Base-by-base conservation (phyloP, 2,888 invertebrate genomes). In the Augiades crinisus region DNA sequence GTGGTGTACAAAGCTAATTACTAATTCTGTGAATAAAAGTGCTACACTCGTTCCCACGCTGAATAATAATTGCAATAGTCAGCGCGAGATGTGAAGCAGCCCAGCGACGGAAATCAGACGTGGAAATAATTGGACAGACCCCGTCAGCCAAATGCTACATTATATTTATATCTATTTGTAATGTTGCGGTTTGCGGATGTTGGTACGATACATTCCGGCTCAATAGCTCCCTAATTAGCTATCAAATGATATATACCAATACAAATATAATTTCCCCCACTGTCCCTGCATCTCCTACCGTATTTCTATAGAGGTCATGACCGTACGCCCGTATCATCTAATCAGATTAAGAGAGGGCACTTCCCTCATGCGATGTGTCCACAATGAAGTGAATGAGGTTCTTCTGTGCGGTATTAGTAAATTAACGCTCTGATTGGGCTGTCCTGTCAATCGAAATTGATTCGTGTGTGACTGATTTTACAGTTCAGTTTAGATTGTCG, bases 311-410 rank as follows among this genome's bases (percentile, higher is more conserved):
- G 24, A 38, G 47, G 47, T 33, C 47, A 14, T 14, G 47, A 47
- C 47, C 47, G 19, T 16, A 13, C 27, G 47, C 47, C 47, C 40
- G 47, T 47, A 47, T 47, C 49, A 59, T 61, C 57, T 74, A 71
- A 74, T 74, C 68, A 60, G 67, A 73, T 74, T 73, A 74, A 67
- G 63, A 49, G 56, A 53, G 57, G 55, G 50, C 58, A 52, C 53
- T 51, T 54, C 47, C 33, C 47, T 47, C 33, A 47, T 47, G 21
- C 44, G 40, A 24, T 24, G 5, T 53, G 55, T 55, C 44, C 52
- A 50, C 55, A 54, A 47, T 57, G 45, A 50, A 56, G 51, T 55
- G 55, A 61, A 58, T 59, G 53, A 60, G 31, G n/a, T 44, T 24
- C 33, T 16, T 34, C 33, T 34, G 44, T 34, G 22, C 33, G 33